These are phyloP conservation scores for Gnathonemus echidnorhynchus DNA, from an alignment of 2,113 vertebrate genomes.

Conservation along the genomic window DNA sequence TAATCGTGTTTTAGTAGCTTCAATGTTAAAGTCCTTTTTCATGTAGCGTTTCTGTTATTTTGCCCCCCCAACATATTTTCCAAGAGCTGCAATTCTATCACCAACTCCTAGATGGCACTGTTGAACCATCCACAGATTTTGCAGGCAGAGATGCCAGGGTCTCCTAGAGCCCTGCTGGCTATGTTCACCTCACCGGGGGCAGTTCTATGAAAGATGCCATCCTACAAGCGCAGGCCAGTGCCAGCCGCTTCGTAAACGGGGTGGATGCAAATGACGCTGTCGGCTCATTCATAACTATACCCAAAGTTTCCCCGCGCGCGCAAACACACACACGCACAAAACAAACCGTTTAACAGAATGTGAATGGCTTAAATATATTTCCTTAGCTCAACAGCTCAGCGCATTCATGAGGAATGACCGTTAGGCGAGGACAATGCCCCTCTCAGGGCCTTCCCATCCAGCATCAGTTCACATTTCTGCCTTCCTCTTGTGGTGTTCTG, in stretches of 20 bases:
- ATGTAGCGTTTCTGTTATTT: neutral
- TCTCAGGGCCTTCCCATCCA: conserved; percentile 40
- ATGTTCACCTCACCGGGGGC: conserved; percentile 44
- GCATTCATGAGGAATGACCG: conserved; percentile 51
- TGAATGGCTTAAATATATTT: conserved; percentile 41
- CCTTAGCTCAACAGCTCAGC: conserved; percentile 31
- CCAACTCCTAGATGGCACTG: conserved; percentile 39
- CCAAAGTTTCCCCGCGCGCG: conserved; percentile 30
- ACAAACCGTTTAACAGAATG: conserved; percentile 40
- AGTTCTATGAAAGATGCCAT: conserved; percentile 50
- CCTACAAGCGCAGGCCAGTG: conserved; percentile 39
- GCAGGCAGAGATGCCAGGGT: conserved; percentile 1
- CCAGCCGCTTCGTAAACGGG: conserved; percentile 56
- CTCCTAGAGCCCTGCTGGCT: conserved; percentile 38
- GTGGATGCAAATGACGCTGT: conserved; percentile 47
- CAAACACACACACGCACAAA: conserved; percentile 27
- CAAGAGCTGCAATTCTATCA: conserved; percentile 19
- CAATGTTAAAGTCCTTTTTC: neutral
- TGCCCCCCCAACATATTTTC: neutral
- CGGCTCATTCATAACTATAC: conserved; percentile 53
- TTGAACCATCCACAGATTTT: conserved; percentile 28
- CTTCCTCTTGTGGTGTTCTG: neutral
- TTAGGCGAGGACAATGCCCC: conserved; percentile 31
- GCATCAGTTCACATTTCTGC: conserved; percentile 42
- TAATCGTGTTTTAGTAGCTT: neutral